phyloP scores from a whole-genome alignment of 2,888 invertebrate genomes.

The Taphrorychus bicolor region DNA sequence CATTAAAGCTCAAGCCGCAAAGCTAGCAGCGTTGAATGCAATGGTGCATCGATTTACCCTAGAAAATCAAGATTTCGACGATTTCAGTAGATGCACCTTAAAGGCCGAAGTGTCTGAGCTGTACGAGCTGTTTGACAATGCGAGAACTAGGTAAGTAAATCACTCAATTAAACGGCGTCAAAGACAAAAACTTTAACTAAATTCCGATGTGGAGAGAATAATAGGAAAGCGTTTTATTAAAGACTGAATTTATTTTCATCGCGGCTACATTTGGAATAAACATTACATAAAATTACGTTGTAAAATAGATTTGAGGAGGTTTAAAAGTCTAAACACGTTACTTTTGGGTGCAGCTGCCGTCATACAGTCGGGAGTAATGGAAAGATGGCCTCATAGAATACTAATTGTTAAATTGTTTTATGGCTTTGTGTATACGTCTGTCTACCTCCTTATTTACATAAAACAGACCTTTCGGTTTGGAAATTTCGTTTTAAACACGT shows the following conservation, averaged over 20 bases:
- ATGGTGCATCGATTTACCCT: conserved; percentile 66
- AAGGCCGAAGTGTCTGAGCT: conserved; percentile 72
- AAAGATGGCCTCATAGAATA: conserved; percentile 38
- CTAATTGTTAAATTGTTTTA: conserved; percentile 42
- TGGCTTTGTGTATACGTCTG: conserved; percentile 39
- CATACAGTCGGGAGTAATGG: conserved; percentile 50
- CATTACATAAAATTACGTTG: conserved; percentile 43
- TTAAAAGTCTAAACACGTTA: conserved; percentile 50
- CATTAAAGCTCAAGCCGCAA: conserved; percentile 65
- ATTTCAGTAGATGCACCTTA: conserved; percentile 61
- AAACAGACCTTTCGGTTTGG: conserved; percentile 35
- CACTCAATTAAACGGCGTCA: neutral
- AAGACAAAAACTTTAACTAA: conserved; percentile 4
- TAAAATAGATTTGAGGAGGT: conserved; percentile 48
- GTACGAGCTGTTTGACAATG: conserved; percentile 74
- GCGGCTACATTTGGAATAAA: conserved; percentile 42
- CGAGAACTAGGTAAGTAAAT: conserved; percentile 67
- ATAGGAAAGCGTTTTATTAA: conserved; percentile 31
- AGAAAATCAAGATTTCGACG: conserved; percentile 58
- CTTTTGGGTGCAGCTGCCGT: conserved; percentile 57
- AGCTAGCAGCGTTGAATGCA: conserved; percentile 66
- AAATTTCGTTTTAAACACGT: conserved; percentile 27
- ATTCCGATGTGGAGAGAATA: conserved; percentile 31
- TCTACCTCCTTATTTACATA: conserved; percentile 39
- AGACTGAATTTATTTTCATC: conserved; percentile 37